Base-by-base conservation (phyloP, 2,797 vertebrate species). In the Xiphophorus birchmanni region DNA sequence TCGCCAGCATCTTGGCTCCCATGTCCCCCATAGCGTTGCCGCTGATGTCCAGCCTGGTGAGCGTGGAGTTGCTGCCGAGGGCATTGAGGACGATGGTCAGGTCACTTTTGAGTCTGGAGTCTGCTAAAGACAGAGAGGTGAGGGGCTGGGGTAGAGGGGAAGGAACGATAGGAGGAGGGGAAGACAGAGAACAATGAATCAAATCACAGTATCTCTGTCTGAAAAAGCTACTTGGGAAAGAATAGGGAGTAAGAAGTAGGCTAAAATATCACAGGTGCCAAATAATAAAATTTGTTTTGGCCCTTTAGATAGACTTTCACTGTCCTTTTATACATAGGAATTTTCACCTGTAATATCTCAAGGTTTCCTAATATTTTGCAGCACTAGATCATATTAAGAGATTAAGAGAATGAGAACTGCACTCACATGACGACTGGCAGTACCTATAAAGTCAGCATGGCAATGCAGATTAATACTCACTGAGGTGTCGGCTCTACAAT, bases 11-110 rank as follows among this genome's bases (percentile, higher is more conserved):
- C 95, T 98, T 99, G 0, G 98, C 98, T 56, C 98, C 98, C 97
- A 99, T 98, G 92, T 99, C 98, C 0, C 98, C 98, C 98, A 99
- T 99, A 35, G 95, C 96, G 17, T 99, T 99, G 58, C 98, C 98
- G 48, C 98, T 98, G 94, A 99, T 97, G 94, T 99, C 98, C 72
- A 99, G 96, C 87, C 96, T 97, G 73, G 97, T 98, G 82, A 99
- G 96, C 1, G 98, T 97, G 35, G 97, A 96, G 93, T 99, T 99
- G 95, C 98, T 99, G 80, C 98, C 98, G 81, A 99, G 94, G 23
- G 98, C 98, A 40, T 99, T 99, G 89, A 99, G 96, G 81, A 99
- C 95, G 52, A 99, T 98, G 88, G 97, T 98, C 83, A 99, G 95
- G 79, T 99, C 98, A 0, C 95, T 95, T 94, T 99, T 99, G 79